Conservation (phyloP, 2,888 invertebrate genomes). For the Nipponacmea schrenckii region DNA sequence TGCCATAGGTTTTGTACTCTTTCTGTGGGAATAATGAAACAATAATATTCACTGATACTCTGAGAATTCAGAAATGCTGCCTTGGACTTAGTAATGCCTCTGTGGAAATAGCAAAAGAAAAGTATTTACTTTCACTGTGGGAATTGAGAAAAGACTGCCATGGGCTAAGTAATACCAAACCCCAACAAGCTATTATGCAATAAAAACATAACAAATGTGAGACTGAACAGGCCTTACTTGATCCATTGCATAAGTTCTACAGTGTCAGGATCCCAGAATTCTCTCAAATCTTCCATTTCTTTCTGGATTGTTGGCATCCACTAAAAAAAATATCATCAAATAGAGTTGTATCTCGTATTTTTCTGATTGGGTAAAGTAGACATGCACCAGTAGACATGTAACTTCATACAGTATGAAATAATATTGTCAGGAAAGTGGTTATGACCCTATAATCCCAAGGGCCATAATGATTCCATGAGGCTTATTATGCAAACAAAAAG, state of each 20-base stretch:
- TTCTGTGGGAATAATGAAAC: constrained; percentile 39
- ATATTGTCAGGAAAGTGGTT: too few relatives aligned
- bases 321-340: constrained; percentile 43
- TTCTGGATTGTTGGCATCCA: constrained; percentile 51
- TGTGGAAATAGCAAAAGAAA: too few relatives aligned
- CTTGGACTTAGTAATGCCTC: not conserved
- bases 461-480: too few relatives aligned
- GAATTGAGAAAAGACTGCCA: too few relatives aligned
- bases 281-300: constrained; percentile 66
- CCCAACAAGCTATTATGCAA: too few relatives aligned
- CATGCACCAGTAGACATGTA: not conserved
- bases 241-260: constrained; percentile 71
- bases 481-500: too few relatives aligned
- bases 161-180: too few relatives aligned
- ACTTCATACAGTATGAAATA: not conserved
- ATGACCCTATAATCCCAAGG: too few relatives aligned
- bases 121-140: too few relatives aligned
- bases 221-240: constrained; percentile 54
- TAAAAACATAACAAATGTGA: too few relatives aligned
- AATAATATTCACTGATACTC: not conserved
- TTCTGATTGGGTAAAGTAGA: too few relatives aligned
- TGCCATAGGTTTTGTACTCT: constrained; percentile 57
- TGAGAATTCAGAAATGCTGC: not conserved
- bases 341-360: too few relatives aligned
- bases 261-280: constrained; percentile 71